A percentile compares a stretch with the other conserved stretches of the same genome.
Evolutionary conservation across 2,888 invertebrate genomes (phyloP).

Genomic region (Nephrotoma appendiculata): DNA sequence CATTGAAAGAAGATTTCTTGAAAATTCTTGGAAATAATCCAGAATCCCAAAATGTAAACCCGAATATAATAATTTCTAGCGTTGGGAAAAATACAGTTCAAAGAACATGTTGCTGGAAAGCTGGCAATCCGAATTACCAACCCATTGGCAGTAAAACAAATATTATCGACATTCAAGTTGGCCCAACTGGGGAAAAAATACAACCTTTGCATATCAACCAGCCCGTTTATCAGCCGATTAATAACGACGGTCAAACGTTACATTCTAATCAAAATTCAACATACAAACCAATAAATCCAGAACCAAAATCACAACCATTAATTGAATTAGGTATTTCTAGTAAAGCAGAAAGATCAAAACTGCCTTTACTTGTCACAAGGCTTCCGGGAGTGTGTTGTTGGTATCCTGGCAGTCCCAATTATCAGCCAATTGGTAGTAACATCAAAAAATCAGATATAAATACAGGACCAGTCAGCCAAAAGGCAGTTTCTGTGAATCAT

Average conservation of each 20-base stretch:
- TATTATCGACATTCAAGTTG: neutral
- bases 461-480: neutral
- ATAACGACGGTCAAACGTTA: too few relatives aligned
- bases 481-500: neutral
- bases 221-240: too few relatives aligned
- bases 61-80: neutral
- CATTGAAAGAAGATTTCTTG: neutral
- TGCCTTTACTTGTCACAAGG: too few relatives aligned
- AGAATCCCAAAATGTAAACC: neutral
- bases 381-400: too few relatives aligned
- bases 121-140: neutral
- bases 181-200: neutral
- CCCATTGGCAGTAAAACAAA: neutral
- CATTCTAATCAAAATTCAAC: too few relatives aligned
- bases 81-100: neutral
- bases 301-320: too few relatives aligned
- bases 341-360: too few relatives aligned
- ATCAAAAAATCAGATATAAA: neutral
- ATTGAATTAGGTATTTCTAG: too few relatives aligned
- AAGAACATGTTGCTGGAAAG: neutral
- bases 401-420: neutral
- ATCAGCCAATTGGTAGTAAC: neutral
- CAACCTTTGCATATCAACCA: too few relatives aligned
- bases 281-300: too few relatives aligned
- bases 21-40: neutral